Evolutionary conservation across 2,797 vertebrate genomes (phyloP).

Genomic region (Cossypha dichroa): DNA sequence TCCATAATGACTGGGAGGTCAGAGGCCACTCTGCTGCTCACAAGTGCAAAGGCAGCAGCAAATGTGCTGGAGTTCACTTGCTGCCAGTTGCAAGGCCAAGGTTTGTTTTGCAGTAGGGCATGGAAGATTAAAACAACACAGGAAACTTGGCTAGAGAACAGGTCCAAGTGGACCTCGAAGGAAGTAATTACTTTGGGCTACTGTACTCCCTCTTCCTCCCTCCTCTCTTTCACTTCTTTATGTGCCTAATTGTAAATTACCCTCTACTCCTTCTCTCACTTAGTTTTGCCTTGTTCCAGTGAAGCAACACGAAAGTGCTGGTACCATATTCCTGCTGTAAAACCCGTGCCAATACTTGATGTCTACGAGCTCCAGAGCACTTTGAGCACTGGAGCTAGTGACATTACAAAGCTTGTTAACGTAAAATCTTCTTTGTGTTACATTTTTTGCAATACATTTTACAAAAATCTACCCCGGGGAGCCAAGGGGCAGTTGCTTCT

Average conservation of each 20-base stretch:
- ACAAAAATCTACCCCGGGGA: constrained; percentile 77
- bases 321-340: background rate
- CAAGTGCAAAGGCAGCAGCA: constrained; percentile 12
- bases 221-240: constrained; percentile 16
- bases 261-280: background rate
- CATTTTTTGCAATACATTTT: constrained; percentile 67
- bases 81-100: background rate
- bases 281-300: background rate
- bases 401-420: constrained; percentile 70
- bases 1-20: constrained; percentile 22
- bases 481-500: constrained; percentile 80
- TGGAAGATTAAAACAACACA: constrained; percentile 41
- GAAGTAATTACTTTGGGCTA: constrained; percentile 31
- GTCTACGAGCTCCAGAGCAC: background rate
- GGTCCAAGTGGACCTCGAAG: constrained; percentile 3
- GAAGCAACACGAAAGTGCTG: background rate
- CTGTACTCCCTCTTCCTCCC: background rate
- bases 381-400: constrained; percentile 2
- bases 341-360: background rate
- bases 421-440: constrained; percentile 70
- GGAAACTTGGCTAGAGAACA: background rate
- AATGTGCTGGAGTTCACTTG: background rate
- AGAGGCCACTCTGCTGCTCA: constrained; percentile 10
- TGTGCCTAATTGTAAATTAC: constrained; percentile 50
- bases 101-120: constrained; percentile 21